A percentile compares a stretch with the other conserved stretches of the same genome.
phyloP scores from a whole-genome alignment of 2,113 vertebrate species.

The human region GRCh38 chr15:79710001-79710500 shows the following conservation, averaged over 20 bases:
- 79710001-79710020: neutral
- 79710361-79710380: neutral
- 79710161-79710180: neutral
- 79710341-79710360: neutral
- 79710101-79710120: neutral
- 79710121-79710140: neutral
- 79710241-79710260: too few species aligned
- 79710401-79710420: neutral
- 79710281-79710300: too few species aligned
- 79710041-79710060: neutral
- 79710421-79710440: neutral
- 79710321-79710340: neutral
- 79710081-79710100: neutral
- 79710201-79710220: accelerated
- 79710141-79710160: neutral
- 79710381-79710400: neutral
- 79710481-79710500: too few species aligned
- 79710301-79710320: accelerated
- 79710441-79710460: neutral
- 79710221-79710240: neutral
- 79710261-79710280: neutral
- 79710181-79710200: neutral
- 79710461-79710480: too few species aligned
- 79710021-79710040: neutral
- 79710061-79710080: neutral